Percentiles rank a stretch among this genome's conserved stretches.
Conservation (phyloP, 2,888 invertebrate species). For the Trichopria drosophilae region DNA sequence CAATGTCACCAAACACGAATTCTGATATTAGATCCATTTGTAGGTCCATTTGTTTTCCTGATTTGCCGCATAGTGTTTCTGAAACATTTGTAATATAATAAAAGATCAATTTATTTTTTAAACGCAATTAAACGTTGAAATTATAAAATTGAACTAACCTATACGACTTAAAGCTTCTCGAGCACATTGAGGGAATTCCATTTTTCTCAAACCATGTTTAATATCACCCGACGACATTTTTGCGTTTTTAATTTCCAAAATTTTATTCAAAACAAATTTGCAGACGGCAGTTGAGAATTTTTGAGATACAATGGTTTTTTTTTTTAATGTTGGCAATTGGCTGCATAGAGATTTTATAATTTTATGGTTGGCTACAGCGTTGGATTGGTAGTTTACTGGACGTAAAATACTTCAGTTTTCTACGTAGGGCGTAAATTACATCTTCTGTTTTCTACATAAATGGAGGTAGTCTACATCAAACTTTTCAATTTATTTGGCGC, state of each 20-base stretch:
- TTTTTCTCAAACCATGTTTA: slow-evolving; percentile 72
- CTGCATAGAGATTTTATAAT: too few species aligned
- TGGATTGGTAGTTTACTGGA: too few species aligned
- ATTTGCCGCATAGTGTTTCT: slow-evolving; percentile 52
- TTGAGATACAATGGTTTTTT: too few species aligned
- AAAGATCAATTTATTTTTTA: slow-evolving; percentile 1
- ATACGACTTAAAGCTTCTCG: slow-evolving; percentile 75
- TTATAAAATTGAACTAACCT: slow-evolving; percentile 60
- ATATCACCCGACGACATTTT: slow-evolving; percentile 65
- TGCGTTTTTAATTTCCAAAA: slow-evolving; percentile 17
- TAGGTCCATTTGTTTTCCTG: slow-evolving; percentile 68
- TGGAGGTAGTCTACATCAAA: too few species aligned
- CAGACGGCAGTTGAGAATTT: background rate
- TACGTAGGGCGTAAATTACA: too few species aligned
- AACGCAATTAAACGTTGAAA: slow-evolving; percentile 11
- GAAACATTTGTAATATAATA: slow-evolving; percentile 11
- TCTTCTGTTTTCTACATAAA: too few species aligned
- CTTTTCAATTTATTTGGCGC: too few species aligned
- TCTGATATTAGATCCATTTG: slow-evolving; percentile 81
- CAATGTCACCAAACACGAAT: slow-evolving; percentile 79
- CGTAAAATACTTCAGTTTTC: too few species aligned
- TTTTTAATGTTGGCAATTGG: too few species aligned
- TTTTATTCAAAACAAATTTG: background rate
- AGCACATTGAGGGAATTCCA: slow-evolving; percentile 76
- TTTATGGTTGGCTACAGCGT: too few species aligned